These are phyloP conservation scores for Gandaritis pyraliata DNA, from an alignment of 2,888 invertebrate species.

Conservation along the genomic window DNA sequence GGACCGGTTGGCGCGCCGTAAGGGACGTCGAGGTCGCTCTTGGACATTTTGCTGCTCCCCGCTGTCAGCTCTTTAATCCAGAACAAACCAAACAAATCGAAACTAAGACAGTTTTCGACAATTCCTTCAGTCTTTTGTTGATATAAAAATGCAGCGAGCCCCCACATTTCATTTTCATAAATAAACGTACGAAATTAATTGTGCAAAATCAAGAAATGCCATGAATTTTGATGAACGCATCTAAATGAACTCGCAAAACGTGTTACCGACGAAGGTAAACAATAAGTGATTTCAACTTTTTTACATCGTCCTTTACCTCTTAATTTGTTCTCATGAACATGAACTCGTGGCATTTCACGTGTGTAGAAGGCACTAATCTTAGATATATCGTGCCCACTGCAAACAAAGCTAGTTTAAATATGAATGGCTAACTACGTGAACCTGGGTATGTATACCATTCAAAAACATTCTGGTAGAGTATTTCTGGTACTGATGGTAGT, in stretches of 20 bases:
- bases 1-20: slow-evolving; percentile 51
- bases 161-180: no score
- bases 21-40: slow-evolving; percentile 48
- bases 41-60: slow-evolving; percentile 19
- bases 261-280: slow-evolving; percentile 4
- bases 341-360: slow-evolving; percentile 31
- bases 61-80: neutral
- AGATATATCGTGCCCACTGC: neutral
- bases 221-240: neutral
- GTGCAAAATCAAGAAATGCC: neutral
- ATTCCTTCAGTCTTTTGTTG: neutral
- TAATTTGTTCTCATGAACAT: slow-evolving; percentile 16
- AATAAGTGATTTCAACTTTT: slow-evolving; percentile 13
- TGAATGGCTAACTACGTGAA: neutral
- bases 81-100: neutral
- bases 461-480: neutral
- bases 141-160: no score
- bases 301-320: neutral
- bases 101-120: neutral
- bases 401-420: neutral
- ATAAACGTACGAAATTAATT: neutral
- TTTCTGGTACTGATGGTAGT: no score
- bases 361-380: slow-evolving; percentile 1
- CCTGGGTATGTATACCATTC: neutral
- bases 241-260: neutral